Conservation (phyloP, 2,888 invertebrate genomes). For the Corythucha ciliata region DNA sequence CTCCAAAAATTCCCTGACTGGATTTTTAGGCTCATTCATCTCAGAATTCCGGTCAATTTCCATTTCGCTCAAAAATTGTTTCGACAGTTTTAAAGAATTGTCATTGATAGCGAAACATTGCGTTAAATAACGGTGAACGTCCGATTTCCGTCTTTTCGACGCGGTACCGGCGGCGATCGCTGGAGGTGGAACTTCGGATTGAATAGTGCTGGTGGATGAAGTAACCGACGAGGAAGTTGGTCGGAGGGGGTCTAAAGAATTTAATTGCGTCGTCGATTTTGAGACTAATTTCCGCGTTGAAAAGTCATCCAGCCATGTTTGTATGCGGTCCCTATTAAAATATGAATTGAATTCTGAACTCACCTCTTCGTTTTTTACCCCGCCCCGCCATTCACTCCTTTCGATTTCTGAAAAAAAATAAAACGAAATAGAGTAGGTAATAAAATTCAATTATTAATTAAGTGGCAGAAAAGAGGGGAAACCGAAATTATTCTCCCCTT, state of each 20-base stretch:
- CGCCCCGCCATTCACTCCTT: too few species aligned
- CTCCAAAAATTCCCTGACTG: constrained; percentile 16
- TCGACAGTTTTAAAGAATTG: constrained; percentile 19
- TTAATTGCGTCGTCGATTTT: constrained; percentile 26
- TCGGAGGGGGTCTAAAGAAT: constrained; percentile 12
- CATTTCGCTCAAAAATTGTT: constrained; percentile 12
- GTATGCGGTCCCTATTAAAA: constrained; percentile 29
- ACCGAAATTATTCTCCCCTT: too few species aligned
- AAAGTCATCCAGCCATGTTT: constrained; percentile 30
- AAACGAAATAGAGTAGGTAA: too few species aligned
- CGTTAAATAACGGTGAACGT: constrained; percentile 28
- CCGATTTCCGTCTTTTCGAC: constrained; percentile 19
- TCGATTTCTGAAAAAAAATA: constrained; percentile 24
- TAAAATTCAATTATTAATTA: too few species aligned
- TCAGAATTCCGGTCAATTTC: too few species aligned
- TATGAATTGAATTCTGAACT: constrained; percentile 27
- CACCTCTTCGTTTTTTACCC: constrained; percentile 32
- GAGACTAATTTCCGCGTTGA: constrained; percentile 20
- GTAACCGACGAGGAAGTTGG: not conserved
- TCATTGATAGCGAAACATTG: constrained; percentile 23
- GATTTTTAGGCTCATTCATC: constrained; percentile 14
- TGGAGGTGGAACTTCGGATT: not conserved
- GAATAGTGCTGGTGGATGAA: too few species aligned
- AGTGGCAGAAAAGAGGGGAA: too few species aligned
- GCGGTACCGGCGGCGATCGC: constrained; percentile 4